These are phyloP conservation scores for Aleiodes testaceus DNA, from an alignment of 2,888 invertebrate species.

Conservation along the genomic window DNA sequence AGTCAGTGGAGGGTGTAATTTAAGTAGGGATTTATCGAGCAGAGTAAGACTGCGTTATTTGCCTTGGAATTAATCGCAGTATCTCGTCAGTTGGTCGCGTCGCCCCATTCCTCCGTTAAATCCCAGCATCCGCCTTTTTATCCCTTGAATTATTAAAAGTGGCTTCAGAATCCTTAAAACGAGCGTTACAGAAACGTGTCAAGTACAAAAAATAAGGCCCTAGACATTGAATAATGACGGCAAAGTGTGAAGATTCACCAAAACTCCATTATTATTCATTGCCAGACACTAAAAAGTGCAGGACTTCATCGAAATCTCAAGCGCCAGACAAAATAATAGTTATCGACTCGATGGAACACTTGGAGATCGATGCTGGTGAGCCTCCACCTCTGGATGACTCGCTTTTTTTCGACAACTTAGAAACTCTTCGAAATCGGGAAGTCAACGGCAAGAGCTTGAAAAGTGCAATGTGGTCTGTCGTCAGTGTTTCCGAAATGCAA, in stretches of 20 bases:
- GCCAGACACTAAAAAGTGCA: conserved; percentile 53
- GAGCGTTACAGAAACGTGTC: not conserved
- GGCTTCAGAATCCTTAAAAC: not conserved
- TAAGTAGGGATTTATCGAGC: conserved; percentile 20
- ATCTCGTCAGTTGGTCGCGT: not conserved
- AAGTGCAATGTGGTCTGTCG: conserved; percentile 64
- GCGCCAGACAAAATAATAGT: conserved; percentile 53
- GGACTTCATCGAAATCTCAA: conserved; percentile 58
- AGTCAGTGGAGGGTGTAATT: conserved; percentile 27
- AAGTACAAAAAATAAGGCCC: not conserved
- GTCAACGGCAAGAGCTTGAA: conserved; percentile 61
- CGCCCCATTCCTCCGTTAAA: too few species aligned
- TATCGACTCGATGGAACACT: conserved; percentile 46
- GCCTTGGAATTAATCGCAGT: not conserved
- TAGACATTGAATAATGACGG: conserved; percentile 6
- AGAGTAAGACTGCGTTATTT: conserved; percentile 19
- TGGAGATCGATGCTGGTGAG: conserved; percentile 68
- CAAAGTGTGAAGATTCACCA: not conserved
- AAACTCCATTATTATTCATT: conserved; percentile 60
- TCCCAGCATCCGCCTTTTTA: not conserved
- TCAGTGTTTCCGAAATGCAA: conserved; percentile 64
- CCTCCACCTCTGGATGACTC: conserved; percentile 69
- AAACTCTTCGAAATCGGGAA: conserved; percentile 56
- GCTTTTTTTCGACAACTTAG: conserved; percentile 68
- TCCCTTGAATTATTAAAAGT: not conserved